These are phyloP conservation scores for Nestor notabilis DNA, from an alignment of 2,113 vertebrate genomes.

Conservation along the genomic window DNA sequence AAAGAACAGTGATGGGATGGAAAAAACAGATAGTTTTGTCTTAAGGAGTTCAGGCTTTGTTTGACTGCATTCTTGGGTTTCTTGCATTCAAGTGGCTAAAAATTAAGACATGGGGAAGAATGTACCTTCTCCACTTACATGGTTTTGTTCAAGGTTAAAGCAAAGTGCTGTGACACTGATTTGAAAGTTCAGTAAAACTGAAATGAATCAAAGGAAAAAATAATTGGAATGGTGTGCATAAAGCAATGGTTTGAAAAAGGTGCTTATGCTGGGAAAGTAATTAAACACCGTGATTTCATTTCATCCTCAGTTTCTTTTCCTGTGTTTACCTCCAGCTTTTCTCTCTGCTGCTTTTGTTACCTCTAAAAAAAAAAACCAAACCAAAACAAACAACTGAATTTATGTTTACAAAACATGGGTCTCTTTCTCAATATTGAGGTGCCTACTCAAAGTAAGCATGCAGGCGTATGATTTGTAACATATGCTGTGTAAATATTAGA, in stretches of 20 bases:
- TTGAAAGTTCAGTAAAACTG: not conserved
- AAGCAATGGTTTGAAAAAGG: not conserved
- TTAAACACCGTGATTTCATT: not conserved
- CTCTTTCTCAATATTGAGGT: not conserved
- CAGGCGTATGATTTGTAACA: not conserved
- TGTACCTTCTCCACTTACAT: accelerated
- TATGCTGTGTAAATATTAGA: not conserved
- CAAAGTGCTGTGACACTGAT: not conserved
- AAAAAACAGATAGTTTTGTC: not conserved
- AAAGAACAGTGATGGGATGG: accelerated
- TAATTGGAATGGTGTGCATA: not conserved
- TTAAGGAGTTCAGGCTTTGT: not conserved
- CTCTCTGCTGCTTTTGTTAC: not conserved
- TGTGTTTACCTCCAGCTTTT: not conserved
- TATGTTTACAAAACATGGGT: not conserved
- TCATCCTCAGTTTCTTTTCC: not conserved
- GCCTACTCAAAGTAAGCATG: not conserved
- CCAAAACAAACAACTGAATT: not conserved
- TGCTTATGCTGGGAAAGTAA: not conserved
- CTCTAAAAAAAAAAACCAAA: not conserved
- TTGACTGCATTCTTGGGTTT: not conserved
- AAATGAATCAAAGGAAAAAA: not conserved
- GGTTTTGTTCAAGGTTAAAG: not conserved
- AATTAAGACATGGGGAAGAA: not conserved
- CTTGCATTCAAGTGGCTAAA: not conserved